phyloP scores from a whole-genome alignment of 2,888 invertebrate genomes.

The Matsumyia berberina region DNA sequence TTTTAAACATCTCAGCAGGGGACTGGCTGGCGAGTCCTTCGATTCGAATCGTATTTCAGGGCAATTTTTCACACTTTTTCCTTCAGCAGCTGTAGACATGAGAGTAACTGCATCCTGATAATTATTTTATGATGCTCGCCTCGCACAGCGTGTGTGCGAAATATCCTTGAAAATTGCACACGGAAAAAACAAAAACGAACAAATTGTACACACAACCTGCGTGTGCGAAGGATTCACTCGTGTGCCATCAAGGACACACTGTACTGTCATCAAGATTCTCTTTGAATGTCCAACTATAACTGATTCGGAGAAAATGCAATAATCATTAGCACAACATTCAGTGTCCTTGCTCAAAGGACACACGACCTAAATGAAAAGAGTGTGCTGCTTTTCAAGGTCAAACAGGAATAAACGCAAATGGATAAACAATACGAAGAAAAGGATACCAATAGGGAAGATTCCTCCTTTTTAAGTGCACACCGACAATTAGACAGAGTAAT shows the following conservation, averaged over 20 bases:
- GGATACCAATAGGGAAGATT: slow-evolving; percentile 1
- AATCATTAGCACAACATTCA: slow-evolving; percentile 49
- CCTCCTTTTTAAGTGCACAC: neutral
- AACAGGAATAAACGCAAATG: neutral
- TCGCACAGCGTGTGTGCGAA: slow-evolving; percentile 32
- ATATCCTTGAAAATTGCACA: slow-evolving; percentile 51
- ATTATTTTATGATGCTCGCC: slow-evolving; percentile 55
- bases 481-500: slow-evolving; percentile 15
- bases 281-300: neutral
- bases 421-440: neutral
- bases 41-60: slow-evolving; percentile 43
- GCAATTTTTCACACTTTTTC: slow-evolving; percentile 48
- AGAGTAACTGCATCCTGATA: slow-evolving; percentile 52
- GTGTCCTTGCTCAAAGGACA: slow-evolving; percentile 45
- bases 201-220: slow-evolving; percentile 52
- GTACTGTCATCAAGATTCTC: slow-evolving; percentile 25
- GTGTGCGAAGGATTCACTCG: slow-evolving; percentile 11
- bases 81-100: no score
- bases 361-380: slow-evolving; percentile 29
- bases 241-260: slow-evolving; percentile 53
- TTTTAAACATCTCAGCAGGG: slow-evolving; percentile 38
- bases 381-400: slow-evolving; percentile 38
- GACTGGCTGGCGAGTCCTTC: slow-evolving; percentile 29
- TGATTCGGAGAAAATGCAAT: slow-evolving; percentile 61
- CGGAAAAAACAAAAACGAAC: slow-evolving; percentile 9